Percentiles rank a stretch among this genome's conserved stretches.
Conservation (phyloP, 1,140 invertebrate genomes). For the Macrosteles quadrilineatus region DNA sequence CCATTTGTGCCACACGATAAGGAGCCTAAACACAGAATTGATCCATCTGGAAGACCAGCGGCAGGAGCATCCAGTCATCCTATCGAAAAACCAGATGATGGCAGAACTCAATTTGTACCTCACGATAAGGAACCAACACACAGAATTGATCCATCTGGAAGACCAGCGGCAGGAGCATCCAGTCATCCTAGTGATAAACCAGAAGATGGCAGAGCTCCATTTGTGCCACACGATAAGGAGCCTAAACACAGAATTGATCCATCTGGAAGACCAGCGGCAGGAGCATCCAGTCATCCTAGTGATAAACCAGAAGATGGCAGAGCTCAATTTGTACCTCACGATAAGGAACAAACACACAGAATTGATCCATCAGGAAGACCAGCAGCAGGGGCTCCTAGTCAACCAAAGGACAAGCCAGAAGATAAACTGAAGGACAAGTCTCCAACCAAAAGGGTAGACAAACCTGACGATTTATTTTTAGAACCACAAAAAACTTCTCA, state of each 20-base stretch:
- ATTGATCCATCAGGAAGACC: neutral
- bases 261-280: neutral
- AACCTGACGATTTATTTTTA: slow-evolving; percentile 7
- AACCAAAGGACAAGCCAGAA: slow-evolving; percentile 3
- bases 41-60: neutral
- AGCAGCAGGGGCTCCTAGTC: neutral
- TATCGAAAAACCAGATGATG: slow-evolving; percentile 12
- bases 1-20: neutral
- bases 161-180: neutral
- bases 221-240: neutral
- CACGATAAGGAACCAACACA: neutral
- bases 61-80: neutral
- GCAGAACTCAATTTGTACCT: neutral
- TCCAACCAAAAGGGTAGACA: neutral
- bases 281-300: neutral
- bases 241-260: neutral
- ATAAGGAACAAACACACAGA: neutral
- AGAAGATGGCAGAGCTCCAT: neutral
- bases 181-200: slow-evolving; percentile 5
- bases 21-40: neutral
- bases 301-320: slow-evolving; percentile 16
- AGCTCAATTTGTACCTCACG: neutral
- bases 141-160: neutral
- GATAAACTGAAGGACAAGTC: neutral
- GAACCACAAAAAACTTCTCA: neutral